A percentile compares a stretch with the other conserved stretches of the same genome.
These are phyloP conservation scores for Triops cancriformis DNA, from an alignment of 1,140 invertebrate genomes.

Conservation along the genomic window DNA sequence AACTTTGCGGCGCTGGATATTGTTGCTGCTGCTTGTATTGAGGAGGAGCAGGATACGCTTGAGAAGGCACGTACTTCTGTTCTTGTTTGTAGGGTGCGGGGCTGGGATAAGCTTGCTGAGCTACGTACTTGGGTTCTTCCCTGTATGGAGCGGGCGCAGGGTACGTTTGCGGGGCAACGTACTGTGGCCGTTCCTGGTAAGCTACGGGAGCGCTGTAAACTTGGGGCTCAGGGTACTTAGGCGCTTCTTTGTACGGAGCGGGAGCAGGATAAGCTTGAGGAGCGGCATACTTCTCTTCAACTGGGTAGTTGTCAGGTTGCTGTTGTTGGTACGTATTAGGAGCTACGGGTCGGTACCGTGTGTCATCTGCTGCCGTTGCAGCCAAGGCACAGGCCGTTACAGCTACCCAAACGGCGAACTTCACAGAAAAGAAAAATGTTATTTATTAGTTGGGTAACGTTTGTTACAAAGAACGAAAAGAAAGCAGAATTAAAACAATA, in stretches of 20 bases:
- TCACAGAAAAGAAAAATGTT: background rate
- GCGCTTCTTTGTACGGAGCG: background rate
- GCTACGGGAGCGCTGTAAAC: background rate
- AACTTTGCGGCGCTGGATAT: background rate
- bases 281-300: background rate
- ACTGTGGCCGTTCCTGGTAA: background rate
- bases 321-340: no score
- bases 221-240: background rate
- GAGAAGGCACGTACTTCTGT: background rate
- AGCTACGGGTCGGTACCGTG: background rate
- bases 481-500: no score
- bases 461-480: background rate
- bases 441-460: background rate
- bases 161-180: conserved; percentile 13
- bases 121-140: conserved; percentile 15
- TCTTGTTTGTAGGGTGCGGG: conserved; percentile 3
- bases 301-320: background rate
- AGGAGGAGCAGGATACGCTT: background rate
- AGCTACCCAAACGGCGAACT: background rate
- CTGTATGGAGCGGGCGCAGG: conserved; percentile 4
- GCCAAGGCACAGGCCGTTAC: background rate
- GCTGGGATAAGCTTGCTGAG: background rate
- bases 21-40: background rate
- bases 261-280: background rate
- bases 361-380: background rate